Percentiles rank a stretch among this genome's conserved stretches.
phyloP scores from a whole-genome alignment of 2,113 vertebrate genomes.

The Stomatorhinus ivindoensis region DNA sequence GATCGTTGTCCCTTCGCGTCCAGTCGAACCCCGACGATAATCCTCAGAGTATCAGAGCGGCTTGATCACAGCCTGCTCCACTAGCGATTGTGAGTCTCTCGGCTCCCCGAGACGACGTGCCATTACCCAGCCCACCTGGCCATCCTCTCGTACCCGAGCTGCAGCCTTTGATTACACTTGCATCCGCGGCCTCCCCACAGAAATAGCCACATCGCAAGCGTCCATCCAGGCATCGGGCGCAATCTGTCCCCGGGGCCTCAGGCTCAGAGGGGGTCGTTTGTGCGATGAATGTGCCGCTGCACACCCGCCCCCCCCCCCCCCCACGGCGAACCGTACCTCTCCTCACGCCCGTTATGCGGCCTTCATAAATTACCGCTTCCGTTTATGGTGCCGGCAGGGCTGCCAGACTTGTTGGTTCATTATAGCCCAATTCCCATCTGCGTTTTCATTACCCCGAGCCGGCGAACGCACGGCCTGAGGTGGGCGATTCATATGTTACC shows the following conservation, averaged over 20 bases:
- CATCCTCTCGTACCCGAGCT: neutral
- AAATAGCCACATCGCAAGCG: neutral
- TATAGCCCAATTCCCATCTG: conserved; percentile 53
- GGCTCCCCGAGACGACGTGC: neutral
- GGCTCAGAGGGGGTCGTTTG: conserved; percentile 1
- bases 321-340: neutral
- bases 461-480: neutral
- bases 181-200: neutral
- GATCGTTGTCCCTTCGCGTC: conserved; percentile 45
- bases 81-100: neutral
- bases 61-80: conserved; percentile 8
- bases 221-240: neutral
- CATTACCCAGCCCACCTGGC: neutral
- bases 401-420: conserved; percentile 54
- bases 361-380: conserved; percentile 47
- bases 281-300: neutral
- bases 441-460: conserved; percentile 39
- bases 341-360: conserved; percentile 42
- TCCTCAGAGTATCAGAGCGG: conserved; percentile 45
- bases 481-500: conserved; percentile 6
- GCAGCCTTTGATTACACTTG: conserved; percentile 2
- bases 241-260: neutral
- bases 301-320: too few species aligned
- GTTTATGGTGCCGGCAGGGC: conserved; percentile 45
- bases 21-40: conserved; percentile 46